phyloP scores from a whole-genome alignment of 1,140 invertebrate species.

The Magallana ariakensis region DNA sequence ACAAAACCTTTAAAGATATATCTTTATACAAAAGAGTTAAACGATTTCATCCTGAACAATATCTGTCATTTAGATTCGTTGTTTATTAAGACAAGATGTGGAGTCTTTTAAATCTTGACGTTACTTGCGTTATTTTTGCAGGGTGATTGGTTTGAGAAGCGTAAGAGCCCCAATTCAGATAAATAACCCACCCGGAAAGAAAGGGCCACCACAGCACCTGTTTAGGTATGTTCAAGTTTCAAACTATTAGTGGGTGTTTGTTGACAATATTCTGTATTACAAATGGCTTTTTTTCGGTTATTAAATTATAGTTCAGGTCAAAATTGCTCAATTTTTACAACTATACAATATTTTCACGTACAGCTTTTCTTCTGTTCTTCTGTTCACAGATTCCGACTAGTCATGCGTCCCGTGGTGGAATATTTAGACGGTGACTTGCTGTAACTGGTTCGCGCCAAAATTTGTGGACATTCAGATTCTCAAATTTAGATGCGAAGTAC shows the following conservation, averaged over 20 bases:
- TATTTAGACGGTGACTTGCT: not conserved
- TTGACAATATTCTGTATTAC: too few relatives aligned
- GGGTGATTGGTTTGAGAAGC: constrained; percentile 10
- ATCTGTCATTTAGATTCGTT: too few relatives aligned
- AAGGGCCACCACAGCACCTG: not conserved
- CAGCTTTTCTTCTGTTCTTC: not conserved
- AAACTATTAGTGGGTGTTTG: too few relatives aligned
- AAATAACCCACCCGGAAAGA: not conserved
- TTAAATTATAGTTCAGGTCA: too few relatives aligned
- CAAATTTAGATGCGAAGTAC: not conserved
- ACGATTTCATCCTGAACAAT: too few relatives aligned
- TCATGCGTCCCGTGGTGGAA: constrained; percentile 15
- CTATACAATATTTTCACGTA: too few relatives aligned
- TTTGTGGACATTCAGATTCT: not conserved
- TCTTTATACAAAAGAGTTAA: too few relatives aligned
- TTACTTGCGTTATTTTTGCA: not conserved
- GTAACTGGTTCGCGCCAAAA: not conserved
- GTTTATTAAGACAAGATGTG: too few relatives aligned
- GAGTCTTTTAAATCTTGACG: too few relatives aligned
- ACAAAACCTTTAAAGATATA: too few relatives aligned
- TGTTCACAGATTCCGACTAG: not conserved
- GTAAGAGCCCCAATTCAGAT: not conserved
- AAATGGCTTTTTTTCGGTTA: too few relatives aligned
- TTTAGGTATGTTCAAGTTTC: not conserved
- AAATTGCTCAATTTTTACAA: too few relatives aligned